Conservation (phyloP, 2,113 vertebrate genomes). For the Percopsis transmontana region DNA sequence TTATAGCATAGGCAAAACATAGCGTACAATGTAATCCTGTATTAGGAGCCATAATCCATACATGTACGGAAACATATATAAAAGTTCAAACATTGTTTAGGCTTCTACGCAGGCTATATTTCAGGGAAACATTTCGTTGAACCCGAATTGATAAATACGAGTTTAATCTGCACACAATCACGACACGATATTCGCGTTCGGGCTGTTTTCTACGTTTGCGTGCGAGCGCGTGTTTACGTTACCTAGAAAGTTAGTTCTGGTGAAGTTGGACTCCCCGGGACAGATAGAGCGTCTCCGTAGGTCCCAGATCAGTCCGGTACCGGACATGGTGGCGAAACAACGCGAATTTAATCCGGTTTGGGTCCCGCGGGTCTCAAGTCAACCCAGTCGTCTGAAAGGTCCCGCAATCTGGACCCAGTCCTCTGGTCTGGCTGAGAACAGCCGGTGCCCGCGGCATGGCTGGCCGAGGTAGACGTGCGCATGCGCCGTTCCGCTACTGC, state of each 20-base stretch:
- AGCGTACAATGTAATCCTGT: no score
- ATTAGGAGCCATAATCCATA: no score
- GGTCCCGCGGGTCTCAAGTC: background rate
- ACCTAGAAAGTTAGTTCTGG: conserved; percentile 83
- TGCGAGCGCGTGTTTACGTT: conserved; percentile 45
- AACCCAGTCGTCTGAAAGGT: background rate
- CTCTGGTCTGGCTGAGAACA: no score
- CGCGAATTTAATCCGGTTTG: background rate
- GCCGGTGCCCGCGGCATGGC: no score
- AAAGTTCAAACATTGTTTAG: no score
- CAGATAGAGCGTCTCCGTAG: conserved; percentile 80
- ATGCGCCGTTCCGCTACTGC: background rate
- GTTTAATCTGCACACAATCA: background rate
- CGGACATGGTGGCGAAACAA: conserved; percentile 72
- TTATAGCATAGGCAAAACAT: no score
- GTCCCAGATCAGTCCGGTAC: conserved; percentile 83
- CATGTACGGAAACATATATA: no score
- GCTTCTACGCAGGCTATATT: no score
- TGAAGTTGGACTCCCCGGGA: conserved; percentile 77
- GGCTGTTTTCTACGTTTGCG: background rate
- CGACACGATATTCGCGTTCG: background rate
- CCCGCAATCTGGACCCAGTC: no score
- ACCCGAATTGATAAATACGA: no score
- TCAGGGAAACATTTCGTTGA: no score
- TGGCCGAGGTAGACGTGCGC: background rate